Evolutionary conservation across 2,888 invertebrate genomes (phyloP), one percentile per base, ranked within the genome.

Genomic region (Invenusta paracnida): DNA sequence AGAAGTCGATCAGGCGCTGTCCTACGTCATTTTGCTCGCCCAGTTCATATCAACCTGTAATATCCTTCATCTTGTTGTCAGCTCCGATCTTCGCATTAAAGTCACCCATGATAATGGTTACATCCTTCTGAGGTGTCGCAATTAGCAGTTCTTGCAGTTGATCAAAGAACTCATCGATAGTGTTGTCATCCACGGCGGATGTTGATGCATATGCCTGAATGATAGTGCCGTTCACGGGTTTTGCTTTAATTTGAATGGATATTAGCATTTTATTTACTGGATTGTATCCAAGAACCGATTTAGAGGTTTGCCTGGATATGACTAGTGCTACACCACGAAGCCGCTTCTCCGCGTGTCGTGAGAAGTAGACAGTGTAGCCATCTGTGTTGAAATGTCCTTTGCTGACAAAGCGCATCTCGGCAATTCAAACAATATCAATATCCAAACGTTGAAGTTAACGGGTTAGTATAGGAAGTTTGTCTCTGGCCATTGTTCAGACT

Each of bases 151-250:
- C 66, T 79, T 83, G 86, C 17, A 87, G 13, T 2, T 79, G 29
- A 13, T 0, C 13, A 31, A 67, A 86, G 86, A 83, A 87, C 13
- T 66, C 17, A 0, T 83, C 79, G 1, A 83, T 30, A 11, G 83
- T 29, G 29, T 86, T 86, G 28, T 86, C 86, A 81, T 27, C 25
- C 23, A 87, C 83, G 27, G 66, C 85, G 25, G 85, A 83, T 25
- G 87, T 87, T 31, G 87, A 87, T n/a, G 86, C 86, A 79, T 88
- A 88, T 17, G 81, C 87, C 79, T 88, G 87, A 27, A 87, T 30
- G 27, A 87, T 81, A 0, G 87, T 88, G 85, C 87, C 87, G 85
- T 87, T 87, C 81, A 88, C 73, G 0, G 87, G 88, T 29, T 84
- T 81, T 83, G 87, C 88, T 48, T 29, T 81, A n/a, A 87, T 25